These are phyloP conservation scores for Melipona bicolor DNA, from an alignment of 2,888 invertebrate genomes.

Conservation along the genomic window DNA sequence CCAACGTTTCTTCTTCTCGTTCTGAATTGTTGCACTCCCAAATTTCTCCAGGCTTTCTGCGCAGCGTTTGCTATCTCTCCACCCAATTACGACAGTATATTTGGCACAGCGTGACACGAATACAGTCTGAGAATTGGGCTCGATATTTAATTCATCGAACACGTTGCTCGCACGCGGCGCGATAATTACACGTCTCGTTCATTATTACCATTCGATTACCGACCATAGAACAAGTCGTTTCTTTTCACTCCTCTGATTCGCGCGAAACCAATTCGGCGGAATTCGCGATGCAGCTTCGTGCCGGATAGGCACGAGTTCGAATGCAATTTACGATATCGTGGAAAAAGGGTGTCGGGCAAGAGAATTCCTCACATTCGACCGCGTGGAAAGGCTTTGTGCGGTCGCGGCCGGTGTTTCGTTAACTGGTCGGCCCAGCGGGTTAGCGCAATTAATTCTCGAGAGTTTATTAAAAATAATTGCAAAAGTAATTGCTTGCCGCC, in stretches of 20 bases:
- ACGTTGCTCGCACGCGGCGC: neutral
- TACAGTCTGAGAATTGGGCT: neutral
- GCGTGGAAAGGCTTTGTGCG: conserved; percentile 25
- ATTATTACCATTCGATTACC: neutral
- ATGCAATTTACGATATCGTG: conserved; percentile 6
- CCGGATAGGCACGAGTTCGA: neutral
- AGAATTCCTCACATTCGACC: conserved; percentile 33
- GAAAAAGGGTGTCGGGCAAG: neutral
- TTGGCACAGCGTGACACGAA: neutral
- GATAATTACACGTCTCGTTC: neutral
- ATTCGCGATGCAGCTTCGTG: neutral
- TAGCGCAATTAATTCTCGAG: conserved; percentile 59
- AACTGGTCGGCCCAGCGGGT: conserved; percentile 11
- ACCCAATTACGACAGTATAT: neutral
- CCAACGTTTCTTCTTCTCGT: too few species aligned
- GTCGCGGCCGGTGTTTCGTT: neutral
- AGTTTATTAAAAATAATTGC: conserved; percentile 62
- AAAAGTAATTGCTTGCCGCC: conserved; percentile 48
- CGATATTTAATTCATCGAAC: neutral
- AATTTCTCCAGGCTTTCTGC: too few species aligned
- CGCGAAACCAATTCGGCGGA: neutral
- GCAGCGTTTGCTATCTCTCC: too few species aligned
- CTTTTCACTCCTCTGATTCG: neutral
- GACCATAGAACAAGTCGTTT: neutral
- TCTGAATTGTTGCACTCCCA: too few species aligned